Base-by-base conservation (phyloP, 2,797 vertebrate genomes). In the Amblyopsis hoosieri region DNA sequence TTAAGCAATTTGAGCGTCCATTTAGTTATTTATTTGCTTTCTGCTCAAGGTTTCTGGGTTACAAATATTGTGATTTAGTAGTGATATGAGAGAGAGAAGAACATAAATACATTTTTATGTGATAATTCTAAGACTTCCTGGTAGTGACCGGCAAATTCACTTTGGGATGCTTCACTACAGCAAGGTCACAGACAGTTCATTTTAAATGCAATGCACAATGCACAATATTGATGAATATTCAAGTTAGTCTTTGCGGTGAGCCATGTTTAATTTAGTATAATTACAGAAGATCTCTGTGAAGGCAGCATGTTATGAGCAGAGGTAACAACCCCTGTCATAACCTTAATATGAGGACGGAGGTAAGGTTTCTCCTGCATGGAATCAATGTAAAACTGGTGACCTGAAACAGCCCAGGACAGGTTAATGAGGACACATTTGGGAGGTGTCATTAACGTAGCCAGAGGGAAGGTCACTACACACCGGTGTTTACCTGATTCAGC, bases 271-370 rank as follows among this genome's bases (percentile, higher is more conserved):
- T 96, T 95, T 93, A 93, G 93, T 93, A 92, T 93, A 94, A 94
- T 96, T 95, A 95, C 78, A 79, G 69, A 50, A 81, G 88, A 80
- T 87, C 89, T 89, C 90, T 89, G 91, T 89, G 92, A 95, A 95
- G 93, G 93, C 89, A 85, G 91, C 84, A 86, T 92, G 93, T 93
- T 93, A 90, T 91, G 92, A 94, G 93, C 91, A 62, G 92, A 92
- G 92, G 94, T 94, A 95, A 94, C 94, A 93, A 92, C 93, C 94
- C n/a, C 93, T 91, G 93, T 95, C 93, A 92, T 95, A 94, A 95
- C 92, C 94, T 64, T 83, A 93, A 94, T 95, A 95, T 84, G 82
- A 84, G 90, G 92, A 92, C 92, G 93, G 91, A 89, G 90, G 90
- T 94, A 92, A 91, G 84, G 88, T 94, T 94, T 61, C 75, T 69